Evolutionary conservation across 1,140 invertebrate species (phyloP).

Genomic region (Drosophila eugracilis): DNA sequence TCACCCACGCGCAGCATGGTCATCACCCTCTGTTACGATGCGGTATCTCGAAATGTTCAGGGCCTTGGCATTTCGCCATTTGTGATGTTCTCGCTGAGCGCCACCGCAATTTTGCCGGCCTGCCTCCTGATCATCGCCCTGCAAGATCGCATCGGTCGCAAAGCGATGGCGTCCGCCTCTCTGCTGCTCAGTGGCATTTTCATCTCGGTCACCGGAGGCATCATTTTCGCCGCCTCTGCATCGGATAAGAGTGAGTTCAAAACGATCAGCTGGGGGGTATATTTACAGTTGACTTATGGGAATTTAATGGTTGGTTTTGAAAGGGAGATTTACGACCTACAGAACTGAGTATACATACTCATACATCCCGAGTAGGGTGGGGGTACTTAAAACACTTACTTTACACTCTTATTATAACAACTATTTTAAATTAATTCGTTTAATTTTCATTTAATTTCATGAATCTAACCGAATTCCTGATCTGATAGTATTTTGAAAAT

Average conservation of each 20-base stretch:
- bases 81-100: constrained; percentile 86
- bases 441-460: too few species aligned
- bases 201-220: constrained; percentile 78
- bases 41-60: constrained; percentile 87
- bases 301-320: too few species aligned
- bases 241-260: constrained; percentile 51
- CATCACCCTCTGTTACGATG: constrained; percentile 87
- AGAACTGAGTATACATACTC: too few species aligned
- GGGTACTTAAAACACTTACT: too few species aligned
- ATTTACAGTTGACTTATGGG: not conserved
- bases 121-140: constrained; percentile 86
- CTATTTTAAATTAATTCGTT: too few species aligned
- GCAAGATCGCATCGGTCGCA: constrained; percentile 87
- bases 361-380: too few species aligned
- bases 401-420: too few species aligned
- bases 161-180: constrained; percentile 86
- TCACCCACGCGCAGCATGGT: constrained; percentile 85
- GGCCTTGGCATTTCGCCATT: constrained; percentile 87
- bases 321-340: not conserved
- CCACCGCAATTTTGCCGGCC: constrained; percentile 86
- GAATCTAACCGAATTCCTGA: too few species aligned
- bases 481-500: too few species aligned
- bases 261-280: not conserved
- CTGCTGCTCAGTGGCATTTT: constrained; percentile 86
- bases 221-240: constrained; percentile 56